phyloP scores from a whole-genome alignment of 2,797 vertebrate species.

The Micromesistius poutassou region DNA sequence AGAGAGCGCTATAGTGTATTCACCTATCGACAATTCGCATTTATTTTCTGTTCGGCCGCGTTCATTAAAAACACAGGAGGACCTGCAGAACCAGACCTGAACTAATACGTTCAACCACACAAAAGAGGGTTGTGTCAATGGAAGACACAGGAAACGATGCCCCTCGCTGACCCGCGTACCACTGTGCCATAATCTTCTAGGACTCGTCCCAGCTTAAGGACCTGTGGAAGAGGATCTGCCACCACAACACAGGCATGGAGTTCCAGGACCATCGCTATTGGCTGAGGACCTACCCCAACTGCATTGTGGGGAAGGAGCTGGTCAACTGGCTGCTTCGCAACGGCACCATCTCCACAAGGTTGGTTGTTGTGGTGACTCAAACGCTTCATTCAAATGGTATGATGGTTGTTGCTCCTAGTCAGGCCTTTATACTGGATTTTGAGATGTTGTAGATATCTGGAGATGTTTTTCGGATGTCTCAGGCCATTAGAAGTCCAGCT shows the following conservation, averaged over 20 bases:
- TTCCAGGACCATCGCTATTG: conserved; percentile 99
- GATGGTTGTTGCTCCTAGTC: background rate
- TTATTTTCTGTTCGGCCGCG: background rate
- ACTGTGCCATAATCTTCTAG: conserved; percentile 59
- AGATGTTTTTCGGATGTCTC: background rate
- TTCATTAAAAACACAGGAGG: background rate
- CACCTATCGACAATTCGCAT: too few species aligned
- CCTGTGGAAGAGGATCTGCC: conserved; percentile 97
- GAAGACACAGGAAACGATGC: background rate
- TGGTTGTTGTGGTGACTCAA: background rate
- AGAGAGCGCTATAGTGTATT: too few species aligned
- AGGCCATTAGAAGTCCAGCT: background rate
- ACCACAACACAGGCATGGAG: conserved; percentile 96
- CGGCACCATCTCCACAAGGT: conserved; percentile 94
- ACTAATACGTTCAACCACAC: background rate
- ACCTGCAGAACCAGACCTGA: background rate
- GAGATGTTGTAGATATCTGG: background rate
- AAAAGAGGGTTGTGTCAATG: background rate
- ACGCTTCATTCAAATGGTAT: background rate
- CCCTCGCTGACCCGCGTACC: background rate
- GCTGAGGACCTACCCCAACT: conserved; percentile 96
- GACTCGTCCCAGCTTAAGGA: conserved; percentile 96
- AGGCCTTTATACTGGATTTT: background rate
- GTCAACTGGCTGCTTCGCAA: conserved; percentile 97
- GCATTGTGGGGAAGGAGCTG: conserved; percentile 97